Evolutionary conservation across 2,888 invertebrate species (phyloP), one percentile per base, ranked within the genome.

Genomic region (Aspidiotus rigidus): DNA sequence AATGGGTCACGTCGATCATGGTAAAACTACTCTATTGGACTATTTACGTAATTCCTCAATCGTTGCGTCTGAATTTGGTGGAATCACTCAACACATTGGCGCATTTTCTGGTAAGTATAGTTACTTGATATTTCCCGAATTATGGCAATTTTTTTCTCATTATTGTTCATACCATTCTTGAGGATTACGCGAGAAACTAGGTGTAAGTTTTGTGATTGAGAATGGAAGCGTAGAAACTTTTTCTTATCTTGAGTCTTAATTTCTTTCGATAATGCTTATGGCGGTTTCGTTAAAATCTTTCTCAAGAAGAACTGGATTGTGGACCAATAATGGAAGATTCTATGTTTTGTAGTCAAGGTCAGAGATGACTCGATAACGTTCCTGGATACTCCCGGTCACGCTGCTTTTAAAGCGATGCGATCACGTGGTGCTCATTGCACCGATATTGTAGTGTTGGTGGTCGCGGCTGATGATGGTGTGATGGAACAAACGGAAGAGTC

Each of bases 1-100:
- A 62, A 99, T 99, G 98, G 99, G 99, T 0, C 99, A 99, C 79
- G 97, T 99, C 2, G 99, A 99, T 82, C 99, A 99, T 80, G 99
- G 99, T 6, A 98, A 99, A 83, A 99, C 99, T 3, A 98, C 98
- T 0, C 81, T 99, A 7, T 80, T 99, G 7, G 98, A 98, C 79
- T 83, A 91, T 0, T 79, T 98, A 42, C 80, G 97, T 64, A 85
- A 93, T 73, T 88, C 94, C 0, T 84, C 87, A 54, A 87, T 98
- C 5, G 97, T 93, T 0, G 88, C 88, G 53, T 83, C 87, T 49
- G 99, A 99, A 81, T 96, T 94, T 78, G 99, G 99, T 2, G 99
- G 99, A 16, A 99, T 99, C 72, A 99, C 99, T 0, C 99, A 99
- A 78, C 98, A 98, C 77, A 97, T 99, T 75, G 98, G 99, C 60